These are phyloP conservation scores for Perca schrenkii DNA, from an alignment of 2,113 vertebrate genomes.

Conservation along the genomic window DNA sequence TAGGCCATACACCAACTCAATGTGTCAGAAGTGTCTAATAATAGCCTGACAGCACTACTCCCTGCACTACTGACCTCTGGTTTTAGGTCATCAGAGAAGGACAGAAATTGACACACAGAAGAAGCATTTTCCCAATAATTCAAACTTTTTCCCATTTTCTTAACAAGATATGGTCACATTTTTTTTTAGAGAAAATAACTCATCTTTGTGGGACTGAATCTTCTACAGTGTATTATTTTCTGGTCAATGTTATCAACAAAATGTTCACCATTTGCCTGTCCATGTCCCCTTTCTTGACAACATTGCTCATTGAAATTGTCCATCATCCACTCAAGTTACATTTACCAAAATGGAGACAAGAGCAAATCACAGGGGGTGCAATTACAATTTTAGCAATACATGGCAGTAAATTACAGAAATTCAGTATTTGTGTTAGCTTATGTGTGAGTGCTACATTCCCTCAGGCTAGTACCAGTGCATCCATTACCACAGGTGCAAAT, in stretches of 20 bases:
- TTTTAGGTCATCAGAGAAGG: conserved; percentile 5
- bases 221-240: neutral
- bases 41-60: conserved; percentile 11
- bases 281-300: neutral
- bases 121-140: neutral
- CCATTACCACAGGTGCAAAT: conserved; percentile 16
- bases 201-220: neutral
- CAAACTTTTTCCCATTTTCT: neutral
- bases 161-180: neutral
- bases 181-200: neutral
- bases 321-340: conserved; percentile 1
- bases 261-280: neutral
- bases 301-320: neutral
- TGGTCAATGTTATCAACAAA: neutral
- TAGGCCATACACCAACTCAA: neutral
- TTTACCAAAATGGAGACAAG: neutral
- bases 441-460: neutral
- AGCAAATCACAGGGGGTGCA: neutral
- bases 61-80: conserved; percentile 10
- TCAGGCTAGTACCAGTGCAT: neutral
- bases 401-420: neutral
- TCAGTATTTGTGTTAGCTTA: neutral
- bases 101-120: conserved; percentile 1
- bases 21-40: conserved; percentile 33
- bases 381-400: neutral